phyloP scores from a whole-genome alignment of 2,888 invertebrate genomes.

The Bellardia pandia region DNA sequence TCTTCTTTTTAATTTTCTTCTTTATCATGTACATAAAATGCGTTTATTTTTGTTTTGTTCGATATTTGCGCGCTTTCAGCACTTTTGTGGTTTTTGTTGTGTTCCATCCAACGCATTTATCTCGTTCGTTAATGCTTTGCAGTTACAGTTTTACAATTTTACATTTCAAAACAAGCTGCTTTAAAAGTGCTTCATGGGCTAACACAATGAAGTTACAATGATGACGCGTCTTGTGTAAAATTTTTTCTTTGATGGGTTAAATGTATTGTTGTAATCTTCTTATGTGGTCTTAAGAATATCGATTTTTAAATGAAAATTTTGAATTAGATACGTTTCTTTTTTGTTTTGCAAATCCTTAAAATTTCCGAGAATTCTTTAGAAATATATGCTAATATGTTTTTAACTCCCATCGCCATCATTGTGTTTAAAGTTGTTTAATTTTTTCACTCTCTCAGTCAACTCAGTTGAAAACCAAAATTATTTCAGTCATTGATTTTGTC shows the following conservation, averaged over 20 bases:
- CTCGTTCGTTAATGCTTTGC: conserved; percentile 15
- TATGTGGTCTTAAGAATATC: too few relatives aligned
- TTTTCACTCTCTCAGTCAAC: conserved; percentile 12
- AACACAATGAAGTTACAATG: neutral
- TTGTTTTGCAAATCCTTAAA: neutral
- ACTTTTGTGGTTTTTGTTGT: conserved; percentile 65
- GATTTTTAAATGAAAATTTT: neutral
- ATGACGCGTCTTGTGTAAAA: neutral
- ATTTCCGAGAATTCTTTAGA: neutral
- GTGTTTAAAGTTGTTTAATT: neutral
- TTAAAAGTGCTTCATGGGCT: neutral
- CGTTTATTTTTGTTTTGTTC: conserved; percentile 38
- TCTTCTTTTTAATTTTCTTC: conserved; percentile 44
- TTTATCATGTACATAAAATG: neutral
- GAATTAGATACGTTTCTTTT: neutral
- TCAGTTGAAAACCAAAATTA: neutral
- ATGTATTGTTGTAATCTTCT: too few relatives aligned
- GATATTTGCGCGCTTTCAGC: conserved; percentile 42
- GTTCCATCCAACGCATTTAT: neutral
- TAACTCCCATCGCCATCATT: neutral
- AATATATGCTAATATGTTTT: neutral
- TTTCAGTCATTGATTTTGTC: conserved; percentile 4
- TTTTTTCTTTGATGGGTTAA: too few relatives aligned
- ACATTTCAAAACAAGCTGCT: conserved; percentile 7
- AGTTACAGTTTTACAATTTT: conserved; percentile 2